Evolutionary conservation across 2,888 invertebrate genomes (phyloP).

Genomic region (Cheilosia soror): DNA sequence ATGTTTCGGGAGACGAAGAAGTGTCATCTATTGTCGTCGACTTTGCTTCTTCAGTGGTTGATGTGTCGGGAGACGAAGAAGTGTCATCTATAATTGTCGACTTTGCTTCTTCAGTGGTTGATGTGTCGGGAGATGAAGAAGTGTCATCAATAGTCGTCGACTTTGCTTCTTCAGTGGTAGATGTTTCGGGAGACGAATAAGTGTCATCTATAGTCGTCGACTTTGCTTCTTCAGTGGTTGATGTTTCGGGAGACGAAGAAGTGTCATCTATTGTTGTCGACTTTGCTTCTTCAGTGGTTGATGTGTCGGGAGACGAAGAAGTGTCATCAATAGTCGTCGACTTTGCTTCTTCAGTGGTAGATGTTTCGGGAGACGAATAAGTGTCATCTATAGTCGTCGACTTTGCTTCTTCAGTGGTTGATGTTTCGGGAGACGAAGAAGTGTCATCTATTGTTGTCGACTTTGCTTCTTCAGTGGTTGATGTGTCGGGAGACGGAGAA

Average conservation of each 20-base stretch:
- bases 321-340: neutral
- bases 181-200: neutral
- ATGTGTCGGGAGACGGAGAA: neutral
- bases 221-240: neutral
- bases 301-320: neutral
- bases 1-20: neutral
- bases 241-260: neutral
- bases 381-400: neutral
- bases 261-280: neutral
- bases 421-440: neutral
- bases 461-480: neutral
- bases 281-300: neutral
- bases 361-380: neutral
- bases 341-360: neutral
- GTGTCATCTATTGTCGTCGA: neutral
- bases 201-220: neutral
- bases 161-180: neutral
- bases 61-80: neutral
- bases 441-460: neutral
- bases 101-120: neutral
- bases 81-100: neutral
- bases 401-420: neutral
- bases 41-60: neutral
- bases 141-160: neutral
- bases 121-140: neutral